phyloP scores from a whole-genome alignment of 2,888 invertebrate genomes.

The Drosophila mettleri region DNA sequence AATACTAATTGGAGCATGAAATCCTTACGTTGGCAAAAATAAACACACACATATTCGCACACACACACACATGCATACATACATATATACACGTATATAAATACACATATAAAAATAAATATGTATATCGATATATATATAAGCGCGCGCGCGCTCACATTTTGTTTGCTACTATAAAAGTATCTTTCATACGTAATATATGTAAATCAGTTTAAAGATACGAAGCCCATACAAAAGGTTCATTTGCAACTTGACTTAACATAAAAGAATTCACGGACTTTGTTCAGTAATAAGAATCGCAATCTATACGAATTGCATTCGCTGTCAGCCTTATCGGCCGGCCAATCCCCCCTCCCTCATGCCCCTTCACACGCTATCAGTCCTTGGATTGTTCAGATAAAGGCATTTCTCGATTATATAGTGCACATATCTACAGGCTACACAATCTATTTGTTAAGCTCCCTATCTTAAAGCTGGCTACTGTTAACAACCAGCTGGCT shows the following conservation, averaged over 20 bases:
- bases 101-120: neutral
- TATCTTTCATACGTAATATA: slow-evolving; percentile 45
- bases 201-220: slow-evolving; percentile 34
- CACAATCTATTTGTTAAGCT: slow-evolving; percentile 3
- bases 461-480: neutral
- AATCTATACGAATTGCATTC: slow-evolving; percentile 37
- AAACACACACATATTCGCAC: neutral
- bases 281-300: slow-evolving; percentile 32
- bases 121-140: slow-evolving; percentile 7
- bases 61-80: neutral
- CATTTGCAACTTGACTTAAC: slow-evolving; percentile 9
- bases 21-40: slow-evolving; percentile 37
- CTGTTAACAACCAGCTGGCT: slow-evolving; percentile 9
- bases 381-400: neutral
- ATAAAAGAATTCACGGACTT: slow-evolving; percentile 42
- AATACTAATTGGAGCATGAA: slow-evolving; percentile 29
- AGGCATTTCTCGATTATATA: neutral
- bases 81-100: neutral
- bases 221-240: slow-evolving; percentile 7
- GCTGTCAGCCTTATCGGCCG: slow-evolving; percentile 30
- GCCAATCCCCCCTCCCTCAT: neutral
- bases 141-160: slow-evolving; percentile 4
- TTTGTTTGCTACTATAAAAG: slow-evolving; percentile 19
- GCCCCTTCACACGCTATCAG: neutral
- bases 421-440: neutral